Evolutionary conservation across 2,797 vertebrate species (phyloP).

Genomic region (Esox lucius): DNA sequence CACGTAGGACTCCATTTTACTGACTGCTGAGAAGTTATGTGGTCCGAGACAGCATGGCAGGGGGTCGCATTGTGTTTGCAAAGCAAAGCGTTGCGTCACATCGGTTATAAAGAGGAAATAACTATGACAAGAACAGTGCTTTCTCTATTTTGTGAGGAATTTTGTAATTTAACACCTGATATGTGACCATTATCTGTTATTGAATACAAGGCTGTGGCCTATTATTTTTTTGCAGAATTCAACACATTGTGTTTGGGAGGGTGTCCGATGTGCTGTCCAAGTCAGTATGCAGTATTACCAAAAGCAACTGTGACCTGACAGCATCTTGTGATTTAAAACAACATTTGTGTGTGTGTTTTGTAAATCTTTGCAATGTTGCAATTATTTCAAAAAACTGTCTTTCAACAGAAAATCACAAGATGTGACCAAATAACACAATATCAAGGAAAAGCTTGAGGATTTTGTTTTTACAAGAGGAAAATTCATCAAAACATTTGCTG

Average conservation of each 20-base stretch:
- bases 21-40: background rate
- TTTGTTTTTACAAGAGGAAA: background rate
- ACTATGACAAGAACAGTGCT: background rate
- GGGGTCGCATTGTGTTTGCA: slow-evolving; percentile 43
- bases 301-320: background rate
- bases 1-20: background rate
- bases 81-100: slow-evolving; percentile 68
- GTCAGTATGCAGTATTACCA: background rate
- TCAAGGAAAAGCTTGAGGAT: background rate
- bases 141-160: background rate
- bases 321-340: background rate
- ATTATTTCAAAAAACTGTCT: slow-evolving; percentile 29
- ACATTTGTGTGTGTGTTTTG: slow-evolving; percentile 15
- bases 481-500: too few species aligned
- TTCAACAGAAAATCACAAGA: slow-evolving; percentile 34
- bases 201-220: background rate
- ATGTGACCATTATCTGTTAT: background rate
- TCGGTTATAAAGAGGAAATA: slow-evolving; percentile 72
- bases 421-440: background rate
- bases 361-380: slow-evolving; percentile 19
- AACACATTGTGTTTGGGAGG: background rate
- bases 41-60: slow-evolving; percentile 13
- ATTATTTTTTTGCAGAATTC: background rate
- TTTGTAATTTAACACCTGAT: background rate
- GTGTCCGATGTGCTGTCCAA: background rate